phyloP scores from a whole-genome alignment of 2,797 vertebrate genomes.

The Poecilia velifera region DNA sequence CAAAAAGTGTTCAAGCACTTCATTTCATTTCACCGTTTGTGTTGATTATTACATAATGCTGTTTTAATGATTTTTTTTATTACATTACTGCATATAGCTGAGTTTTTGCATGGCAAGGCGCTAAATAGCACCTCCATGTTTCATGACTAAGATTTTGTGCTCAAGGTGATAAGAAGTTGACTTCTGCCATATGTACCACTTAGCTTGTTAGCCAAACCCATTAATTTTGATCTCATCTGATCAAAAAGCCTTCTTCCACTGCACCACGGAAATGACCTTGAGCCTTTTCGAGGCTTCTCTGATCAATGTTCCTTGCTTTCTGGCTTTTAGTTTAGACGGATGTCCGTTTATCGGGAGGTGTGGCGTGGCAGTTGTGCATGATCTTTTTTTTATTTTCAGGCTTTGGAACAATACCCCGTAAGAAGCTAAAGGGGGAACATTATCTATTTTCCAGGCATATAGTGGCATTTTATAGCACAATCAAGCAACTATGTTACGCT shows the following conservation, averaged over 20 bases:
- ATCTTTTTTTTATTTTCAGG: background rate
- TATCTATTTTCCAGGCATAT: no score
- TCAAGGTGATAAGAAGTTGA: background rate
- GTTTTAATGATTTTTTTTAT: no score
- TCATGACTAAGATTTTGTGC: background rate
- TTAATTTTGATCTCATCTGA: background rate
- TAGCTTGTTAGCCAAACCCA: background rate
- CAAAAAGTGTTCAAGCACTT: no score
- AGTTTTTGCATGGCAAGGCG: no score
- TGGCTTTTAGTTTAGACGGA: background rate
- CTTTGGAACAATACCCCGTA: background rate
- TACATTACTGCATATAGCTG: no score
- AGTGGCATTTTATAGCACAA: no score
- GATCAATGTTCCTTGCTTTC: background rate
- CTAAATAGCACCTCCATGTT: background rate
- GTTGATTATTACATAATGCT: no score
- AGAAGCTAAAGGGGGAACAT: background rate
- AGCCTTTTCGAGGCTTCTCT: background rate
- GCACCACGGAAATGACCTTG: background rate
- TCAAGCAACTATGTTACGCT: no score
- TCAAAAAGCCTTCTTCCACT: background rate
- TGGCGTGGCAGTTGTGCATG: background rate
- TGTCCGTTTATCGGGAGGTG: background rate
- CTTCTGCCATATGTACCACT: background rate
- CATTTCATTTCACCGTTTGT: no score